phyloP scores from a whole-genome alignment of 1,140 invertebrate species.

The Cryptotermes secundus region DNA sequence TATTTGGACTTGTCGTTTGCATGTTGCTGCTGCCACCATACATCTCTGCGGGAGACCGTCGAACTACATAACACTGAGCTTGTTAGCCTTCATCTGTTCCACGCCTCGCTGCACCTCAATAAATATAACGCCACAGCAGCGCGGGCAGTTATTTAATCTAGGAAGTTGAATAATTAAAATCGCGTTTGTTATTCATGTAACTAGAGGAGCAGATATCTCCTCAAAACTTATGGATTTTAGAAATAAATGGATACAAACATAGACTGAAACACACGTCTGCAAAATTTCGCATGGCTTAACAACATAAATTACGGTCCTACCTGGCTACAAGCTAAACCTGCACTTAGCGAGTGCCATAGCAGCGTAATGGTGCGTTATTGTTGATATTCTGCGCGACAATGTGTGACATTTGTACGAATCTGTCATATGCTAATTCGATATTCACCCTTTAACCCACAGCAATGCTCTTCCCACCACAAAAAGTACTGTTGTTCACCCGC shows the following conservation, averaged over 20 bases:
- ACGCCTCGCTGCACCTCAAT: constrained; percentile 14
- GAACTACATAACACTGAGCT: background rate
- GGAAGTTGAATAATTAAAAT: constrained; percentile 32
- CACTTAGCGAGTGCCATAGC: background rate
- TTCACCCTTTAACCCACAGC: no score
- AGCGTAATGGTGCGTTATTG: background rate
- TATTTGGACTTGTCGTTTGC: background rate
- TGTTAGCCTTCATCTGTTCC: constrained; percentile 6
- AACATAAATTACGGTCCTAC: background rate
- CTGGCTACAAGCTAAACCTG: background rate
- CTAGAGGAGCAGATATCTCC: background rate
- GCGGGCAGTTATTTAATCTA: constrained; percentile 29
- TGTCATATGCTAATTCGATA: background rate
- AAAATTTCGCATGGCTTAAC: background rate
- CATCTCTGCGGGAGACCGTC: background rate
- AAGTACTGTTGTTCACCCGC: no score
- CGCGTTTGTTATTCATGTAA: constrained; percentile 31
- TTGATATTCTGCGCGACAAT: background rate
- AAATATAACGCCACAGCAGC: constrained; percentile 16
- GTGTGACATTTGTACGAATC: background rate
- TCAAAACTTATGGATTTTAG: constrained; percentile 5
- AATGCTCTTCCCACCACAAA: no score
- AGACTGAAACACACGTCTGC: background rate
- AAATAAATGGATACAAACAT: background rate
- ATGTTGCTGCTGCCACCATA: background rate